These are phyloP conservation scores for Heliocidaris tuberculata DNA, from an alignment of 35 echinoderm and acorn worm species.

Conservation along the genomic window DNA sequence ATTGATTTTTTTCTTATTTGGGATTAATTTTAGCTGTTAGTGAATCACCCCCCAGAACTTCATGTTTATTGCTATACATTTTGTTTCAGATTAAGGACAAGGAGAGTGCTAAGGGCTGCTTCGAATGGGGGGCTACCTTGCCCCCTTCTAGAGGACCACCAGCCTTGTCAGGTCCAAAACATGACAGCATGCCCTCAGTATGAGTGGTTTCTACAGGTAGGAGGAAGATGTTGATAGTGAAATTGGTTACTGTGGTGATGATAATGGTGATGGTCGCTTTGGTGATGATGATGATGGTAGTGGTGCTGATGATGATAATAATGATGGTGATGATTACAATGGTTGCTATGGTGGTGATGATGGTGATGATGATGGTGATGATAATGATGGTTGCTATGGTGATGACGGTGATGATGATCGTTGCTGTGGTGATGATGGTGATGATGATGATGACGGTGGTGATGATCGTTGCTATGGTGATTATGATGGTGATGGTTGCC, in stretches of 20 bases:
- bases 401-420: neutral
- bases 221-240: neutral
- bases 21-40: too few species aligned
- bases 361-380: neutral
- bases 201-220: constrained; percentile 74
- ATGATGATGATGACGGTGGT: neutral
- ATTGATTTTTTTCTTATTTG: too few species aligned
- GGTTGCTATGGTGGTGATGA: neutral
- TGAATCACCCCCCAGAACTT: too few species aligned
- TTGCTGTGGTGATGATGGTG: neutral
- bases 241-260: neutral
- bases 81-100: neutral
- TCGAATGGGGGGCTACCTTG: constrained; percentile 66
- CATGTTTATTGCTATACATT: neutral
- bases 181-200: constrained; percentile 65
- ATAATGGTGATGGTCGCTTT: neutral
- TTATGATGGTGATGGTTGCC: too few species aligned
- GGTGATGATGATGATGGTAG: neutral
- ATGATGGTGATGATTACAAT: constrained; percentile 15
- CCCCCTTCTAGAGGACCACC: constrained; percentile 53
- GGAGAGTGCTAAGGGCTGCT: constrained; percentile 4
- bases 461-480: too few species aligned
- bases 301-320: neutral
- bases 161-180: constrained; percentile 38
- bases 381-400: neutral